Conservation (phyloP, 2,113 vertebrate genomes). For the Cyprinodon brontotheroides region DNA sequence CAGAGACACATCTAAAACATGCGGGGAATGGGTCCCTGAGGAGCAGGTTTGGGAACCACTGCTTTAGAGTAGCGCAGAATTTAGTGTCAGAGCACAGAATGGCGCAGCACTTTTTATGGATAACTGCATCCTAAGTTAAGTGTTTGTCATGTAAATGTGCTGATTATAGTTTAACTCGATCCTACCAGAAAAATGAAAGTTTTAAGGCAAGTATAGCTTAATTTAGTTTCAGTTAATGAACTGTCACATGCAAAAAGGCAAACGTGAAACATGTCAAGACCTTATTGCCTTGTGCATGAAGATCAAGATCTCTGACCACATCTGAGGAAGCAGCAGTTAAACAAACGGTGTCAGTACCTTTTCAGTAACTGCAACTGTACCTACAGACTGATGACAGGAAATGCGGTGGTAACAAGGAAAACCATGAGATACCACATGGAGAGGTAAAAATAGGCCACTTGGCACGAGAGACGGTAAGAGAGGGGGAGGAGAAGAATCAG, state of each 20-base stretch:
- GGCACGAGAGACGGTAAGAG: slow-evolving; percentile 62
- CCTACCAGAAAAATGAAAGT: not conserved
- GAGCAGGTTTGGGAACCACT: no score
- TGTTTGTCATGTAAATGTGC: not conserved
- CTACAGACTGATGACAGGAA: slow-evolving; percentile 69
- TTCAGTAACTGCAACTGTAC: slow-evolving; percentile 51
- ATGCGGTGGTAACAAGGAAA: slow-evolving; percentile 77
- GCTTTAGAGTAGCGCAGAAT: slow-evolving; percentile 8
- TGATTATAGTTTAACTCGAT: not conserved
- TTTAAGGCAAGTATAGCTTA: not conserved
- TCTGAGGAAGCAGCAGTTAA: slow-evolving; percentile 56
- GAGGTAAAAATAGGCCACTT: slow-evolving; percentile 83
- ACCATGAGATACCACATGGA: slow-evolving; percentile 81
- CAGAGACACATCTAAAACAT: no score
- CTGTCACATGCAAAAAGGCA: not conserved
- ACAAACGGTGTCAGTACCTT: slow-evolving; percentile 39
- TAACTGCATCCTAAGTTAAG: slow-evolving; percentile 45
- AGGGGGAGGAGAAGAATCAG: slow-evolving; percentile 52
- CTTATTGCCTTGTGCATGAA: slow-evolving; percentile 3
- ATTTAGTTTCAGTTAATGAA: not conserved
- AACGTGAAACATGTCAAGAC: not conserved
- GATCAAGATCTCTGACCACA: slow-evolving; percentile 58
- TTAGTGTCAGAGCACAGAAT: slow-evolving; percentile 41
- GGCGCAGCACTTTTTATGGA: slow-evolving; percentile 21
- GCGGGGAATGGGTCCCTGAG: no score